A percentile compares a stretch with the other conserved stretches of the same genome.
phyloP scores from a whole-genome alignment of 2,797 vertebrate genomes.

The Myotis daubentonii region DNA sequence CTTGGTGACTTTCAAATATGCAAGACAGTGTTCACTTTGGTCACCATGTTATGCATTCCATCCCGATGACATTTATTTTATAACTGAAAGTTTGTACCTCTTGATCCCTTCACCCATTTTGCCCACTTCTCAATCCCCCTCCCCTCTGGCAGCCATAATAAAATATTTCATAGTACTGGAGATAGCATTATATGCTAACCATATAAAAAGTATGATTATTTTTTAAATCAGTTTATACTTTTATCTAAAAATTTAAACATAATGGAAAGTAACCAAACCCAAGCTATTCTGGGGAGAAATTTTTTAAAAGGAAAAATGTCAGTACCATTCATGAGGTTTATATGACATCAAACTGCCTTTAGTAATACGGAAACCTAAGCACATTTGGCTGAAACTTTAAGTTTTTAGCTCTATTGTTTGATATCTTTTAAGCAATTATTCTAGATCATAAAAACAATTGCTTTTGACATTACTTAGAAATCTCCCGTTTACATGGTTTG shows the following conservation, averaged over 20 bases:
- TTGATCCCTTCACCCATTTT: not conserved
- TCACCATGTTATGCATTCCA: not conserved
- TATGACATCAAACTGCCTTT: not conserved
- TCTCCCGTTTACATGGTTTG: not conserved
- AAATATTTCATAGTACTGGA: not conserved
- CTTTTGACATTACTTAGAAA: not conserved
- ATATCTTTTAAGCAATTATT: not conserved
- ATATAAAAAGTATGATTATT: not conserved
- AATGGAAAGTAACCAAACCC: not conserved
- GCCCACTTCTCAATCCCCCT: too few relatives aligned
- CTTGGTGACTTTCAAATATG: not conserved
- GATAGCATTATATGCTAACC: not conserved
- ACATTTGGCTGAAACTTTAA: not conserved
- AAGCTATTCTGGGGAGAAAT: not conserved
- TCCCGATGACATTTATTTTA: not conserved
- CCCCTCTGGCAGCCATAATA: not conserved
- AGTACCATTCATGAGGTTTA: not conserved
- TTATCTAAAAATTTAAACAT: not conserved
- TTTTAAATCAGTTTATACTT: not conserved
- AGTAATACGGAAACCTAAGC: not conserved
- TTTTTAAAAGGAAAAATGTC: not conserved
- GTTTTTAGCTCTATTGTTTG: not conserved
- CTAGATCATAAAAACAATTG: conserved; percentile 1
- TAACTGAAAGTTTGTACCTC: not conserved
- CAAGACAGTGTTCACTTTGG: not conserved